Conservation (phyloP, 2,797 vertebrate species). For the Lophius americanus region DNA sequence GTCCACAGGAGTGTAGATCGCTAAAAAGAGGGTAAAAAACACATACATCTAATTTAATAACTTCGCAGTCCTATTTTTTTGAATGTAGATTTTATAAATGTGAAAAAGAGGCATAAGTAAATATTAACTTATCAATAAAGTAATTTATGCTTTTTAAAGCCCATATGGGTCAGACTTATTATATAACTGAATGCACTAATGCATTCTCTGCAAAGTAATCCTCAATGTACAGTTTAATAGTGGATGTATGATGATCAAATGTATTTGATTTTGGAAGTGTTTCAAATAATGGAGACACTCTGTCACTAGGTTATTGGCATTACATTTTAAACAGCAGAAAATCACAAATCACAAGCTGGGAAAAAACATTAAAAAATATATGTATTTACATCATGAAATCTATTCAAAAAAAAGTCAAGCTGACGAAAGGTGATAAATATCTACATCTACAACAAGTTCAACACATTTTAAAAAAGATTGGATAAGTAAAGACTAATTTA, state of each 20-base stretch:
- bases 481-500: background rate
- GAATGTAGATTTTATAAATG: too few relatives aligned
- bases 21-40: constrained; percentile 1
- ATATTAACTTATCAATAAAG: constrained; percentile 1
- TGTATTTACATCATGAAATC: constrained; percentile 46
- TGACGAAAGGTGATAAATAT: background rate
- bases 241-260: constrained; percentile 35
- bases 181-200: constrained; percentile 3
- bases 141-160: background rate
- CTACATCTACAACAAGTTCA: too few relatives aligned
- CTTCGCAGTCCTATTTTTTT: background rate
- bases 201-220: constrained; percentile 20
- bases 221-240: constrained; percentile 4
- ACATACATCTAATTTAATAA: background rate
- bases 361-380: constrained; percentile 29
- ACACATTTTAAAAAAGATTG: too few relatives aligned
- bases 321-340: constrained; percentile 48
- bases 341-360: constrained; percentile 25
- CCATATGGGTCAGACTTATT: background rate
- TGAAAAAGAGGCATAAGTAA: constrained; percentile 1
- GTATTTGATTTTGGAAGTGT: constrained; percentile 29
- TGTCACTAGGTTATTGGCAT: constrained; percentile 48
- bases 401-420: constrained; percentile 37
- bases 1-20: background rate
- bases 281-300: constrained; percentile 38